Conservation (phyloP, 2,797 vertebrate genomes). For the Sandelia bainsii region DNA sequence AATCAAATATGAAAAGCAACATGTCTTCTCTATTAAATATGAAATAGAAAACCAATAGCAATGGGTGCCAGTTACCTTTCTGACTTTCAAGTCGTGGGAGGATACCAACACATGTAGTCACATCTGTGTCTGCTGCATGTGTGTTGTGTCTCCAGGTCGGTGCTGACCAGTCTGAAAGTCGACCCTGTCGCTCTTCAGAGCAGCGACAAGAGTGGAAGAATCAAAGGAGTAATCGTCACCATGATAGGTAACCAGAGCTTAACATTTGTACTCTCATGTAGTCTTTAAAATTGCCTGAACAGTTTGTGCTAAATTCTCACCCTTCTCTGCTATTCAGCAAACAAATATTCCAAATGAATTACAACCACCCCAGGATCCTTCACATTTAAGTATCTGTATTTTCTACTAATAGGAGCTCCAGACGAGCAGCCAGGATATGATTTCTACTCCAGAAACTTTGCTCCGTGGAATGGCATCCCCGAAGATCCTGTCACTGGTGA, state of each 20-base stretch:
- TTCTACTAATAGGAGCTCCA: conserved; percentile 76
- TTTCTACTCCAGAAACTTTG: conserved; percentile 94
- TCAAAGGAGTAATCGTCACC: conserved; percentile 90
- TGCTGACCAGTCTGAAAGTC: conserved; percentile 85
- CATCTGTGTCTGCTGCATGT: neutral
- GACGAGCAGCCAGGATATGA: conserved; percentile 83
- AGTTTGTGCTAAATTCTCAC: neutral
- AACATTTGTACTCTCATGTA: neutral
- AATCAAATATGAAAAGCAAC: no score
- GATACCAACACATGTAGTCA: neutral
- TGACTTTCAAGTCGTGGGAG: no score
- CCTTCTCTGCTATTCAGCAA: neutral
- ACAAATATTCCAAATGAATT: neutral
- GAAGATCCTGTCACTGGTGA: conserved; percentile 95
- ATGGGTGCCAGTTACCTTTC: neutral
- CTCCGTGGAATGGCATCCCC: conserved; percentile 90
- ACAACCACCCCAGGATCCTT: neutral
- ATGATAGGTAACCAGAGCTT: conserved; percentile 71
- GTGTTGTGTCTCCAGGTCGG: conserved; percentile 78
- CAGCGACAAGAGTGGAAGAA: conserved; percentile 84
- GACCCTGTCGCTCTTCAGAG: conserved; percentile 75
- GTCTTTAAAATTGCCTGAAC: neutral
- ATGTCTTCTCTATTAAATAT: no score
- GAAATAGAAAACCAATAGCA: neutral
- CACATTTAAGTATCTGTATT: neutral